Evolutionary conservation across 2,797 vertebrate genomes (phyloP).

Genomic region (Florisuga fusca): DNA sequence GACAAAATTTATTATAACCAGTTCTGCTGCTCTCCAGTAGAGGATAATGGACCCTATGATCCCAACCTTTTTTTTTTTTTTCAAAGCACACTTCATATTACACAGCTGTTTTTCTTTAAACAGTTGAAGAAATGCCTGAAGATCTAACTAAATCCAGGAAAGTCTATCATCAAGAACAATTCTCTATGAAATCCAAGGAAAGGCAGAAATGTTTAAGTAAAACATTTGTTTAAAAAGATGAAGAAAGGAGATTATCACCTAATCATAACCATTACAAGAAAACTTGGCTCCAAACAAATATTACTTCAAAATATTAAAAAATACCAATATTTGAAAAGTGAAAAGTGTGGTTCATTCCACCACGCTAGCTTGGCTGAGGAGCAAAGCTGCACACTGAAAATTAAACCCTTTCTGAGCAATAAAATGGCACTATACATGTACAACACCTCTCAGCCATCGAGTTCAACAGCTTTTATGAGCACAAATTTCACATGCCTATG

Average conservation of each 20-base stretch:
- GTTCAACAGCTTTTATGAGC: conserved; percentile 3
- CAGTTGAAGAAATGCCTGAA: conserved; percentile 32
- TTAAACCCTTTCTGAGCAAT: not conserved
- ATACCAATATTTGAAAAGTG: not conserved
- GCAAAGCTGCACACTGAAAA: not conserved
- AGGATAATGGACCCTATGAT: conserved; percentile 38
- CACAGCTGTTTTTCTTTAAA: conserved; percentile 45
- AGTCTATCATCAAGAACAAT: not conserved
- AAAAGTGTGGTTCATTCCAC: not conserved
- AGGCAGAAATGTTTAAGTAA: not conserved
- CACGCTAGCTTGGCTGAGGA: not conserved
- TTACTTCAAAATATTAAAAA: not conserved
- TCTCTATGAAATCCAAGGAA: not conserved
- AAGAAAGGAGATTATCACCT: not conserved
- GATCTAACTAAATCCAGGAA: not conserved
- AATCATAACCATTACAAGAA: not conserved
- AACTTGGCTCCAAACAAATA: not conserved
- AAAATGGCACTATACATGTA: not conserved
- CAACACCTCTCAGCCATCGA: not conserved
- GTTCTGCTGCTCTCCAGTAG: conserved; percentile 39
- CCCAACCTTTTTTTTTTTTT: not conserved
- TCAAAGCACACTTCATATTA: not conserved
- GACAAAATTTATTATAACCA: not conserved
- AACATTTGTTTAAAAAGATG: not conserved
- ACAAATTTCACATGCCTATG: not conserved